Conservation (phyloP, 2,888 invertebrate genomes). For the Drosophila mimetica region DNA sequence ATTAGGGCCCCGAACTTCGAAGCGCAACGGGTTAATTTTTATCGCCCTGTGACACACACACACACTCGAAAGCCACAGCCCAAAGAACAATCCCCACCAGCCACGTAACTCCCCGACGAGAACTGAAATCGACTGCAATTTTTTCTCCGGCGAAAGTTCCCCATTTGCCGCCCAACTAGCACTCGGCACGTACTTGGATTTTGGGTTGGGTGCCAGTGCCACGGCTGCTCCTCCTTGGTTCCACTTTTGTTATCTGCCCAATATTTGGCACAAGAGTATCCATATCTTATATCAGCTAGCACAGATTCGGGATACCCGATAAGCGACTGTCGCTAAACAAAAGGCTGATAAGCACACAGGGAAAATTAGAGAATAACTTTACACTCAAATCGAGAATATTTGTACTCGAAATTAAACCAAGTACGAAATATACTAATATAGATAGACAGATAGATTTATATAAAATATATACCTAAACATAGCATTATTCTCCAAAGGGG, state of each 20-base stretch:
- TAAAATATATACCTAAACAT: too few species aligned
- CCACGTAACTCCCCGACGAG: constrained; percentile 42
- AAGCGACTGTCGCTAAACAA: constrained; percentile 33
- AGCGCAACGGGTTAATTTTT: constrained; percentile 44
- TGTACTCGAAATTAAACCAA: too few species aligned
- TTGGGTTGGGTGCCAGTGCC: constrained; percentile 15
- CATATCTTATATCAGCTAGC: constrained; percentile 31
- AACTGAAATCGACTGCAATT: constrained; percentile 29
- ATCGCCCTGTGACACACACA: constrained; percentile 33
- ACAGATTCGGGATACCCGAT: constrained; percentile 23
- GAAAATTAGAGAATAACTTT: too few species aligned
- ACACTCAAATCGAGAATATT: too few species aligned
- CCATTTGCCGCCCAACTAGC: constrained; percentile 1
- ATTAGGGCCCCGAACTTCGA: constrained; percentile 19
- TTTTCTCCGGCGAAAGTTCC: constrained; percentile 20
- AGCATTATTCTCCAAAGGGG: too few species aligned
- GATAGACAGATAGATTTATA: too few species aligned
- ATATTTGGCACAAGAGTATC: constrained; percentile 37
- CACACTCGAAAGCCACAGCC: neutral
- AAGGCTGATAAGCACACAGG: constrained; percentile 43
- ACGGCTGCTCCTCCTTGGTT: neutral
- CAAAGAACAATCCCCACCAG: constrained; percentile 21
- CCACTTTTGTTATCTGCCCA: constrained; percentile 28
- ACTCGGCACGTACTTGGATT: constrained; percentile 31
- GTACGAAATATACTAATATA: too few species aligned